Percentiles rank a stretch among this genome's conserved stretches.
Evolutionary conservation across 2,113 vertebrate genomes (phyloP).

Genomic region (Perognathus longimembris): DNA sequence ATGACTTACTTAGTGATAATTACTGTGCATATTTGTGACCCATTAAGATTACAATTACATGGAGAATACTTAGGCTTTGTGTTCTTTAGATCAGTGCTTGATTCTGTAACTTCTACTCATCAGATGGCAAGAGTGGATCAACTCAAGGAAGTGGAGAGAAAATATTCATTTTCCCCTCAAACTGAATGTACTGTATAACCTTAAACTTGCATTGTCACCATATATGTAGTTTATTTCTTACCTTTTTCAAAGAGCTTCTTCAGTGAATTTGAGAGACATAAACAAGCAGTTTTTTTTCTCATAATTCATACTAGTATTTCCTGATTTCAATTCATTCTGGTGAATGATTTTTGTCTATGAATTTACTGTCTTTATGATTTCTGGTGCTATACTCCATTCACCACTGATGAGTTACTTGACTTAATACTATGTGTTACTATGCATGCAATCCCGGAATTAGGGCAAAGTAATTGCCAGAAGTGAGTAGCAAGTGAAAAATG

Average conservation of each 20-base stretch:
- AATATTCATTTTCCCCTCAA: background rate
- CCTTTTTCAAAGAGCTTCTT: background rate
- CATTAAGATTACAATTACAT: slow-evolving; percentile 55
- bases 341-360: background rate
- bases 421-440: background rate
- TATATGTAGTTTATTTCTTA: background rate
- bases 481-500: background rate
- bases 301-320: background rate
- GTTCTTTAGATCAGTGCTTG: slow-evolving; percentile 39
- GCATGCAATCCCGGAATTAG: background rate
- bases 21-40: slow-evolving; percentile 45
- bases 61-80: slow-evolving; percentile 35
- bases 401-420: background rate
- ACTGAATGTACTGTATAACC: background rate
- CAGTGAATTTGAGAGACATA: background rate
- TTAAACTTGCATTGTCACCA: background rate
- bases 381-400: background rate
- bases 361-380: background rate
- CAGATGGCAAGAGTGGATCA: background rate
- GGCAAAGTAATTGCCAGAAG: background rate
- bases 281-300: background rate
- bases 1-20: slow-evolving; percentile 23
- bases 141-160: slow-evolving; percentile 34
- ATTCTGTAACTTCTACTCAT: background rate
- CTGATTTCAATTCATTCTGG: background rate